phyloP scores from a whole-genome alignment of 2,797 vertebrate genomes.

The Tragelaphus oryx region DNA sequence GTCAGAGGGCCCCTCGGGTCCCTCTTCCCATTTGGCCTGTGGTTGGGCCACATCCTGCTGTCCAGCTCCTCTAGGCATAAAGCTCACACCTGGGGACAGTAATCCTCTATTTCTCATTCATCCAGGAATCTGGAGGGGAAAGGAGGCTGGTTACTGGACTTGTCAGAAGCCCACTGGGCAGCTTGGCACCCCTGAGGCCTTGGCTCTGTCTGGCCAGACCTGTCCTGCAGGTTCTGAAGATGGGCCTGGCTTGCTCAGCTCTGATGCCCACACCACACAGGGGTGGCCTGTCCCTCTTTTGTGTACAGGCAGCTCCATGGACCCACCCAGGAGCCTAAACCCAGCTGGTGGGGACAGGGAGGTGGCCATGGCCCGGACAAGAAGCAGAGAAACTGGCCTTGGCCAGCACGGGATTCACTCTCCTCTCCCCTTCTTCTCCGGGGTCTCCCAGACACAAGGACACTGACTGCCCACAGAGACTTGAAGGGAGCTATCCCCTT shows the following conservation, averaged over 20 bases:
- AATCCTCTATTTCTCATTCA: neutral
- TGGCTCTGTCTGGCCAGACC: rapidly evolving
- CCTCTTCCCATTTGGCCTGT: neutral
- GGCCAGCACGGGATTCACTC: rapidly evolving
- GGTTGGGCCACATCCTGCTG: neutral
- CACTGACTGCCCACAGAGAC: neutral
- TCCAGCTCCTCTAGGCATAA: neutral
- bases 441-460: neutral
- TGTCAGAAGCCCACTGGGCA: neutral
- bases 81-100: neutral
- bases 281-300: neutral
- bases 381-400: neutral
- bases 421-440: neutral
- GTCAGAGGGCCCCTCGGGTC: neutral
- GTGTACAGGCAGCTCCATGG: rapidly evolving
- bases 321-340: neutral
- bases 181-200: neutral
- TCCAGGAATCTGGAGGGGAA: neutral
- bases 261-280: rapidly evolving
- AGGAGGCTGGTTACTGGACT: neutral
- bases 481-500: neutral
- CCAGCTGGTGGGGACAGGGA: neutral
- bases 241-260: neutral
- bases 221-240: neutral
- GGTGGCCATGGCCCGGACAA: neutral